Percentiles rank a stretch among this genome's conserved stretches.
phyloP scores from a whole-genome alignment of 2,888 invertebrate genomes.

The Tiliacea aurago region DNA sequence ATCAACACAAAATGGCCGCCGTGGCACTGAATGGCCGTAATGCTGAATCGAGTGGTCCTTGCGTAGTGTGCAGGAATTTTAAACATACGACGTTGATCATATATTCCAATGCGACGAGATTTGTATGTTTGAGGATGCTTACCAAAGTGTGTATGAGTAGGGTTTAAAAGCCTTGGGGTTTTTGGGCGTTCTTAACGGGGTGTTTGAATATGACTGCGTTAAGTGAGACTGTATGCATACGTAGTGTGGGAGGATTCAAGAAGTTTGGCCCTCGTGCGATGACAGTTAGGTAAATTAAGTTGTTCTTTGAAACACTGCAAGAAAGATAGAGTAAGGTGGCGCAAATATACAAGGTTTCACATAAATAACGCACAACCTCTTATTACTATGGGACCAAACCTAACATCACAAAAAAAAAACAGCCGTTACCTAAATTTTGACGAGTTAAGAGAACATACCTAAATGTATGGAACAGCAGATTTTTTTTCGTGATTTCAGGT shows the following conservation, averaged over 20 bases:
- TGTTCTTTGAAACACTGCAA: not conserved
- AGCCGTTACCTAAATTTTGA: no score
- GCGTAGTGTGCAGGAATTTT: slow-evolving; percentile 81
- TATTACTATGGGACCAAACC: no score
- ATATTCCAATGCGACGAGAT: slow-evolving; percentile 69
- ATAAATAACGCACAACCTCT: no score
- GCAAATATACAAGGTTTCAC: no score
- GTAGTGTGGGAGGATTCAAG: not conserved
- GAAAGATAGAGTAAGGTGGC: not conserved
- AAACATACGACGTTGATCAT: slow-evolving; percentile 75
- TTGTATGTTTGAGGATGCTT: slow-evolving; percentile 64
- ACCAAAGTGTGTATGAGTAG: slow-evolving; percentile 61
- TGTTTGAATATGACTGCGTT: slow-evolving; percentile 39
- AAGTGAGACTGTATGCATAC: slow-evolving; percentile 5
- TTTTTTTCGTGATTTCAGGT: no score
- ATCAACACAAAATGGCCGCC: slow-evolving; percentile 68
- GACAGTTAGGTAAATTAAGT: not conserved
- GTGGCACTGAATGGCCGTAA: slow-evolving; percentile 79
- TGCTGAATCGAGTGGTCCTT: slow-evolving; percentile 82
- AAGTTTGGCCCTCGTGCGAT: not conserved
- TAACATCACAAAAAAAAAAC: no score
- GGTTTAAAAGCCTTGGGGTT: slow-evolving; percentile 63
- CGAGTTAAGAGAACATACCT: no score
- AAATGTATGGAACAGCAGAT: no score
- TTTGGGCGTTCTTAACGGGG: slow-evolving; percentile 40